These are phyloP conservation scores for Chelonus insularis DNA, from an alignment of 1,140 invertebrate species.

Conservation along the genomic window DNA sequence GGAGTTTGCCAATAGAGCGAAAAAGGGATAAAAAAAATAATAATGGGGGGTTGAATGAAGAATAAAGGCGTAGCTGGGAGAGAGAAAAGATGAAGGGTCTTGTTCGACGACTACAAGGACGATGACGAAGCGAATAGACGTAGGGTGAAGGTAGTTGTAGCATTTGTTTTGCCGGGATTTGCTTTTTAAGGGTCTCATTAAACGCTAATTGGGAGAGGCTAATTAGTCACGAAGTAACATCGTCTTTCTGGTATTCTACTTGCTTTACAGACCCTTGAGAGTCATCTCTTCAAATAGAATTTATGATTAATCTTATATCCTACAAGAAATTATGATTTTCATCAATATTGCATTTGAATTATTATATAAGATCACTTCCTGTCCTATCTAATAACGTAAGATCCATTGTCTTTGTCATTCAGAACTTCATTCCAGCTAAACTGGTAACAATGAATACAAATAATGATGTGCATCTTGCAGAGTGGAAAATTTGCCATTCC, in stretches of 20 bases:
- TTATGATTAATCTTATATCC: conserved; percentile 14
- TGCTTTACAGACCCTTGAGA: neutral
- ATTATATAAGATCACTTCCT: too few relatives aligned
- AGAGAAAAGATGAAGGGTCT: neutral
- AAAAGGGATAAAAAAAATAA: neutral
- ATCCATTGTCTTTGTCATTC: too few relatives aligned
- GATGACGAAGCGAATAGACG: neutral
- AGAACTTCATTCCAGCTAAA: too few relatives aligned
- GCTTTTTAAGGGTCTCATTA: conserved; percentile 34
- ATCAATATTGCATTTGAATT: too few relatives aligned
- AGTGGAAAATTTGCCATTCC: too few relatives aligned
- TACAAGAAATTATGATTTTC: too few relatives aligned
- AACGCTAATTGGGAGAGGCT: conserved; percentile 33
- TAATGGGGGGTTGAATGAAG: neutral
- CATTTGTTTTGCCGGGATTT: conserved; percentile 16
- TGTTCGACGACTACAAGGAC: neutral
- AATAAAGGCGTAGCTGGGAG: neutral
- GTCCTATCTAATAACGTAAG: too few relatives aligned
- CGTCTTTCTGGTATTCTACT: neutral
- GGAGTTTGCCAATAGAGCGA: neutral
- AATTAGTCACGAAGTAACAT: conserved; percentile 32
- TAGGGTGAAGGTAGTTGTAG: neutral
- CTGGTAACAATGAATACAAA: too few relatives aligned
- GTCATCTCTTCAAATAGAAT: neutral
- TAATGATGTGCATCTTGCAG: too few relatives aligned